Base-by-base conservation (phyloP, 2,888 invertebrate species). In the Apamea monoglypha region DNA sequence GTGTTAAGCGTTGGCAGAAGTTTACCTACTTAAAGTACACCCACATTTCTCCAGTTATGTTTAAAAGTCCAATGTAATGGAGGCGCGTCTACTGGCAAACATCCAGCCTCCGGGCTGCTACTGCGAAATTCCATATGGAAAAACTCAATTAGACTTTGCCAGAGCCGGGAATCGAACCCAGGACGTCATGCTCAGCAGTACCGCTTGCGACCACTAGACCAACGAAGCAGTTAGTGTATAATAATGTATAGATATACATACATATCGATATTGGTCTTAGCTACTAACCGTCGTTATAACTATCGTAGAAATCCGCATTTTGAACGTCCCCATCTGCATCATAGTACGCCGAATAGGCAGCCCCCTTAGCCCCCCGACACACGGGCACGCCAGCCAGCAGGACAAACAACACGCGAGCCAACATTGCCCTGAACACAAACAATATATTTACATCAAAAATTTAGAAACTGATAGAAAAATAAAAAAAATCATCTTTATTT, bases 241-340 rank as follows among this genome's bases (percentile, higher is more conserved):
- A 56, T 56, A 56, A 53, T 29, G 59, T 61, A 29, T 32, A 63
- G 44, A 10, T 18, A n/a, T 40, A n/a, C 2, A n/a, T 40, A n/a
- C 2, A 40, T 67, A 14, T 40, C 12, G 7, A 14, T 32, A 0
- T 12, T 16, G 8, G 32, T 5, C 0, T 16, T 29, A 25, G 32
- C 18, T 32, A 59, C 80, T 61, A 6, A 80, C 84, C 84, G 0
- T 80, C 61, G 44, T 80, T 70, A n/a, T 70, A 64, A 7, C 44
- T 69, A 3, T 64, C 64, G n/a, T 66, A 75, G 40, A 75, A 44
- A 44, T 76, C 81, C 0, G 18, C 6, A 18, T 50, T 66, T 16
- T 81, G 66, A 0, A 14, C 1, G 16, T 40, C 21, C 1, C 7
- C 63, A 59, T 76, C 47, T 3, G 25, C 10, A 21, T 81, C 74